phyloP scores from a whole-genome alignment of 2,113 vertebrate species.

The Chloropsis cyanopogon region DNA sequence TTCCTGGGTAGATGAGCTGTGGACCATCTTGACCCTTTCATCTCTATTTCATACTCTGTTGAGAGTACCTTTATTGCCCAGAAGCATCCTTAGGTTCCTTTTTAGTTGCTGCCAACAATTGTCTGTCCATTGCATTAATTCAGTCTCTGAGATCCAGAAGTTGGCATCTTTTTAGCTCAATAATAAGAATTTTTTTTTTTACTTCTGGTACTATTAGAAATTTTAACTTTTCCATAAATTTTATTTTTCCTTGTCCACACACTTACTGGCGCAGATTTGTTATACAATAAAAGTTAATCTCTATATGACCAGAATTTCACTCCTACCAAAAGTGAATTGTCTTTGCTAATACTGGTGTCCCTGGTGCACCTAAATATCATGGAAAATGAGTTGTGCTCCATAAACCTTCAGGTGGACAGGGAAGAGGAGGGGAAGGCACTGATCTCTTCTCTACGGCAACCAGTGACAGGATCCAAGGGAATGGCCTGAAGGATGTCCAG shows the following conservation, averaged over 20 bases:
- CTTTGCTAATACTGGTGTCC: neutral
- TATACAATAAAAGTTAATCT: neutral
- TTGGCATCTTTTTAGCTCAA: neutral
- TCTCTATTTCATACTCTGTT: neutral
- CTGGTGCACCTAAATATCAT: neutral
- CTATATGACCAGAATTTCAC: neutral
- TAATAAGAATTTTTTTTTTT: neutral
- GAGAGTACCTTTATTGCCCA: neutral
- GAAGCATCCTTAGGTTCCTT: neutral
- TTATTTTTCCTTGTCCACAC: neutral
- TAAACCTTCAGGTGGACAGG: neutral
- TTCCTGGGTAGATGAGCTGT: neutral
- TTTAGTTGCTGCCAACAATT: neutral
- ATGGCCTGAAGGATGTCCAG: neutral
- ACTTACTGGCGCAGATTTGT: neutral
- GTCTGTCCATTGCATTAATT: neutral
- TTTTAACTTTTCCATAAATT: neutral
- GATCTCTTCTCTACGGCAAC: neutral
- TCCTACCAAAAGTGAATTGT: neutral
- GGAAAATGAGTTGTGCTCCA: neutral
- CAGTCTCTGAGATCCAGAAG: neutral
- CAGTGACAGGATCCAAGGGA: neutral
- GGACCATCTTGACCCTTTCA: neutral
- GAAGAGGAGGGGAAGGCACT: neutral
- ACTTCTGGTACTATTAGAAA: neutral